Conservation (phyloP, 2,888 invertebrate species). For the Caenorhabditis imperialis region DNA sequence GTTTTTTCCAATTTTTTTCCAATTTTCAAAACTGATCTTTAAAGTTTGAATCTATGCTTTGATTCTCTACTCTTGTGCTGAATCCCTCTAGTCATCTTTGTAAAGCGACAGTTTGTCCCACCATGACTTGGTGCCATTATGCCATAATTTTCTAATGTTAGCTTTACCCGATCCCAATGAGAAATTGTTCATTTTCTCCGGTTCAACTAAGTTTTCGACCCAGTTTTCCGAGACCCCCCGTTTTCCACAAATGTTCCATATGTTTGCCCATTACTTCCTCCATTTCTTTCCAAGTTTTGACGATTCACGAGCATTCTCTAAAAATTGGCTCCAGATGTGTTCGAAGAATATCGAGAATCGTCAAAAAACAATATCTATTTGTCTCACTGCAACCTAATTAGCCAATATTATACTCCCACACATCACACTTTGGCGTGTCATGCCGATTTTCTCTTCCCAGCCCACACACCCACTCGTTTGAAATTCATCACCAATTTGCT, state of each 20-base stretch:
- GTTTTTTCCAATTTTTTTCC: no score
- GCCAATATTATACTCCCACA: constrained; percentile 36
- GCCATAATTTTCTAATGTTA: background rate
- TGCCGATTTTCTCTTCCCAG: constrained; percentile 21
- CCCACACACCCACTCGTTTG: constrained; percentile 6
- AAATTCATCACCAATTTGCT: constrained; percentile 42
- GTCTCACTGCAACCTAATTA: background rate
- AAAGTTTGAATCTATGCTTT: no score
- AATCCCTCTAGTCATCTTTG: no score
- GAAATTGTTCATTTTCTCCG: no score
- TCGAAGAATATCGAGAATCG: constrained; percentile 2
- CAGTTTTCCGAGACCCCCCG: no score
- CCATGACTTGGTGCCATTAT: no score
- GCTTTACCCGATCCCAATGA: background rate
- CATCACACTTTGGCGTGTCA: constrained; percentile 48
- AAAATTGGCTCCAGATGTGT: constrained; percentile 46
- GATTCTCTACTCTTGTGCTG: no score
- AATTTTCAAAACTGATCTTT: background rate
- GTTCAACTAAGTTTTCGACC: constrained; percentile 10
- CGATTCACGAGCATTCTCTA: constrained; percentile 19
- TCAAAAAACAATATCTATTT: background rate
- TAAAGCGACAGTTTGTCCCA: no score
- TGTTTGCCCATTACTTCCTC: background rate
- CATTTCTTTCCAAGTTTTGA: background rate
- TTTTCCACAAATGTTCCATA: no score